A percentile compares a stretch with the other conserved stretches of the same genome.
phyloP scores from a whole-genome alignment of 2,888 invertebrate genomes.

The Agriopis leucophaearia region DNA sequence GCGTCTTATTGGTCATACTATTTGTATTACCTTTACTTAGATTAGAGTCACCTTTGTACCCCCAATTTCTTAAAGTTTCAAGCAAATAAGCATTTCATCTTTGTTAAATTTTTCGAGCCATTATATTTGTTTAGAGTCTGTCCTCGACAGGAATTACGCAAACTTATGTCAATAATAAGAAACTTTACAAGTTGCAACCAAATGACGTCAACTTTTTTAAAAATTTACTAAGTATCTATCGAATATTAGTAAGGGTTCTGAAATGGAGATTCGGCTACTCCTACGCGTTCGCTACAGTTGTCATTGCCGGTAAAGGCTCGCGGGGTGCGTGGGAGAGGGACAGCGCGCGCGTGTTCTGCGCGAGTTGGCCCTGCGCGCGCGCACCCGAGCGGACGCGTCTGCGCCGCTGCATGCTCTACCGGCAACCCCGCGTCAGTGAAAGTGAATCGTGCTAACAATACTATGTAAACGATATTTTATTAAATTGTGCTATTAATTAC shows the following conservation, averaged over 20 bases:
- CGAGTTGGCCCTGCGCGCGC: slow-evolving; percentile 80
- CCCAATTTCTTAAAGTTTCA: neutral
- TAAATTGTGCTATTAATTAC: slow-evolving; percentile 35
- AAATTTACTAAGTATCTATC: slow-evolving; percentile 41
- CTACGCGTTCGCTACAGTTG: slow-evolving; percentile 72
- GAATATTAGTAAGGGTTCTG: slow-evolving; percentile 67
- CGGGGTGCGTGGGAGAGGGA: slow-evolving; percentile 72
- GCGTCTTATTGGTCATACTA: neutral
- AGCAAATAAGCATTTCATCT: neutral
- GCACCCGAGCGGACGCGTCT: slow-evolving; percentile 69
- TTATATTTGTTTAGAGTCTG: slow-evolving; percentile 17
- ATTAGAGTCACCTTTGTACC: neutral
- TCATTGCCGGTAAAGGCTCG: slow-evolving; percentile 60
- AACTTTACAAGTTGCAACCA: slow-evolving; percentile 7
- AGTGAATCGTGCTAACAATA: slow-evolving; percentile 65
- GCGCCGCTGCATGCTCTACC: slow-evolving; percentile 49
- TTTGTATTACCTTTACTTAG: neutral
- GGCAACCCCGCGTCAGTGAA: slow-evolving; percentile 67
- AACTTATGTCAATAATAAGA: slow-evolving; percentile 15
- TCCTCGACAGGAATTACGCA: slow-evolving; percentile 13
- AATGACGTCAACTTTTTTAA: slow-evolving; percentile 44
- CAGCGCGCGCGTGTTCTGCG: slow-evolving; percentile 54
- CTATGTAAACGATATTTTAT: slow-evolving; percentile 39
- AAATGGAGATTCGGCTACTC: slow-evolving; percentile 78
- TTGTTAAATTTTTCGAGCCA: neutral